A percentile compares a stretch with the other conserved stretches of the same genome.
Evolutionary conservation across 1,140 invertebrate species (phyloP).

Genomic region (Camponotus pennsylvanicus): DNA sequence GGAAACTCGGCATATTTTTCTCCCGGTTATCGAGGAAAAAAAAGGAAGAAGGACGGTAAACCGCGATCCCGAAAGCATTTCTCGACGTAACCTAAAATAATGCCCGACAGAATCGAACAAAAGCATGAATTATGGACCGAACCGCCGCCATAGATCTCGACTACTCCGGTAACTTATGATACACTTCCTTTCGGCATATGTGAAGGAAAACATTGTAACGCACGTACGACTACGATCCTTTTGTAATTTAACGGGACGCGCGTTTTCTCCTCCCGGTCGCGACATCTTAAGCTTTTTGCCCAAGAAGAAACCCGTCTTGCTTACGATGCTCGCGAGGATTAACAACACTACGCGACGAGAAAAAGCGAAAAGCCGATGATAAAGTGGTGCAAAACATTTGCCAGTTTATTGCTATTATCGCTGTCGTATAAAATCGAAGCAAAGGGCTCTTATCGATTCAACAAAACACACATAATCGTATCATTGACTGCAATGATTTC

Average conservation of each 20-base stretch:
- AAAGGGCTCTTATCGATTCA: background rate
- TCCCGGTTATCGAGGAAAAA: slow-evolving; percentile 67
- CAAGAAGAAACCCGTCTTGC: slow-evolving; percentile 7
- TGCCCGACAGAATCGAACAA: slow-evolving; percentile 86
- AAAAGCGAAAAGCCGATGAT: slow-evolving; percentile 54
- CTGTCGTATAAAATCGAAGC: slow-evolving; percentile 17
- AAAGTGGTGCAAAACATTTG: slow-evolving; percentile 49
- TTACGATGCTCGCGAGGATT: slow-evolving; percentile 35
- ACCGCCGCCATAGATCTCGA: slow-evolving; percentile 79
- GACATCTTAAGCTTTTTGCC: slow-evolving; percentile 56
- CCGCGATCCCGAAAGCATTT: slow-evolving; percentile 83
- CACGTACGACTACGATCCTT: slow-evolving; percentile 57
- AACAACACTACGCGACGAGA: slow-evolving; percentile 13
- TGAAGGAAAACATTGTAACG: slow-evolving; percentile 72
- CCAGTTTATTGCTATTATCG: slow-evolving; percentile 38
- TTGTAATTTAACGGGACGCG: slow-evolving; percentile 72
- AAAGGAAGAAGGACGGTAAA: slow-evolving; percentile 74
- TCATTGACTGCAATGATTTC: background rate
- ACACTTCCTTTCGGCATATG: slow-evolving; percentile 77
- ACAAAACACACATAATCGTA: background rate
- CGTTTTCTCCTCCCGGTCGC: slow-evolving; percentile 36
- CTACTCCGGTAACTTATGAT: slow-evolving; percentile 83
- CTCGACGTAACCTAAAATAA: slow-evolving; percentile 85
- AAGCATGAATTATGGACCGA: slow-evolving; percentile 85
- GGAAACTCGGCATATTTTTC: slow-evolving; percentile 84